These are phyloP conservation scores for Thermophis baileyi DNA, from an alignment of 2,113 vertebrate genomes.

Conservation along the genomic window DNA sequence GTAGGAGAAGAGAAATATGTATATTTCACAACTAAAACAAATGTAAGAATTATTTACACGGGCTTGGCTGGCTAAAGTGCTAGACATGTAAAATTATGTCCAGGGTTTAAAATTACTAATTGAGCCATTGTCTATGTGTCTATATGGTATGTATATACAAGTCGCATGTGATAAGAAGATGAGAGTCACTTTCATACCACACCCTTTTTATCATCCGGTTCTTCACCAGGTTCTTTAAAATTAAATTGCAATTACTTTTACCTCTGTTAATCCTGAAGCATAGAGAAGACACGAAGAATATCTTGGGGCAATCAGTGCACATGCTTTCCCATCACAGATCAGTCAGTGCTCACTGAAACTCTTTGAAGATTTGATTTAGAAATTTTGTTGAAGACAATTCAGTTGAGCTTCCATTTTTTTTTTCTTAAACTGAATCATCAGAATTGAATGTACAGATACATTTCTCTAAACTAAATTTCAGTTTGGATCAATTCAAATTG, in stretches of 20 bases:
- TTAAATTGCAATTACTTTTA: neutral
- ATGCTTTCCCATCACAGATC: neutral
- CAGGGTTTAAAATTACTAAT: neutral
- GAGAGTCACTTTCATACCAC: neutral
- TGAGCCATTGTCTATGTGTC: neutral
- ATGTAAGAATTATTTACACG: neutral
- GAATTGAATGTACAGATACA: neutral
- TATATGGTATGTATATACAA: neutral
- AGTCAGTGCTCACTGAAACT: neutral
- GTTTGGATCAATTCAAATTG: neutral
- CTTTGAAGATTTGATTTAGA: neutral
- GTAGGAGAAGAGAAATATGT: neutral
- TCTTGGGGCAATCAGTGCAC: neutral
- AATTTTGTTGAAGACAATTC: neutral
- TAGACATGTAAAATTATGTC: neutral
- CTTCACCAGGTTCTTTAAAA: neutral
- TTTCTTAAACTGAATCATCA: neutral
- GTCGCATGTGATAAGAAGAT: neutral
- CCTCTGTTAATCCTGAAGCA: neutral
- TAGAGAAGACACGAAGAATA: neutral
- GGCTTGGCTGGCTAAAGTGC: neutral
- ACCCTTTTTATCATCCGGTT: neutral
- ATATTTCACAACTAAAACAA: neutral
- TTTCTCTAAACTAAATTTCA: neutral
- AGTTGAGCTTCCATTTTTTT: neutral